Percentiles rank a stretch among this genome's conserved stretches.
phyloP scores from a whole-genome alignment of 2,888 invertebrate species.

The Tenodera sinensis region DNA sequence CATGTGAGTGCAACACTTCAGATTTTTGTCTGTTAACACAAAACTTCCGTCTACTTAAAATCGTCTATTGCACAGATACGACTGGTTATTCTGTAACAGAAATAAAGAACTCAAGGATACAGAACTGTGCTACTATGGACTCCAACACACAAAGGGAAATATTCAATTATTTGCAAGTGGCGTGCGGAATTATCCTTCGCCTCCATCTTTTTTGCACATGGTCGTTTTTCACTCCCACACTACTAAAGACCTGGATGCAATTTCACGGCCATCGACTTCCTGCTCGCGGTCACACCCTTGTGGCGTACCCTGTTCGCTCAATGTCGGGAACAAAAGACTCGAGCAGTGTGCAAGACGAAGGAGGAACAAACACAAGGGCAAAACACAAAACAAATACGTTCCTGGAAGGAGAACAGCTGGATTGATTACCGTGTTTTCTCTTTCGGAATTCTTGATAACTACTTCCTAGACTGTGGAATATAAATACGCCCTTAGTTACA shows the following conservation, averaged over 20 bases:
- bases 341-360: background rate
- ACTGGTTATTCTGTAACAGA: too few relatives aligned
- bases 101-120: too few relatives aligned
- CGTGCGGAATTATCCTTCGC: too few relatives aligned
- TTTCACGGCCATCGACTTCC: background rate
- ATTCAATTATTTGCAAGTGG: too few relatives aligned
- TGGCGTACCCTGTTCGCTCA: background rate
- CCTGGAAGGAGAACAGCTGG: background rate
- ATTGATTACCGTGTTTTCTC: background rate
- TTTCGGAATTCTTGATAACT: background rate
- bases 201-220: background rate
- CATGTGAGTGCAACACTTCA: too few relatives aligned
- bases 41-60: too few relatives aligned
- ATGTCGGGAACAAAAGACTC: background rate
- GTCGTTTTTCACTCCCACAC: background rate
- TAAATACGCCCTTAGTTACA: too few relatives aligned
- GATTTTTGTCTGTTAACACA: too few relatives aligned
- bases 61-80: too few relatives aligned
- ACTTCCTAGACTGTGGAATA: background rate
- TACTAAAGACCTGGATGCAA: background rate
- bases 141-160: too few relatives aligned
- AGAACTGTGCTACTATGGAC: too few relatives aligned
- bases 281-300: background rate
- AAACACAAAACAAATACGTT: background rate
- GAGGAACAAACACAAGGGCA: background rate